Evolutionary conservation across 2,113 vertebrate genomes (phyloP).

Genomic region (Hypomesus transpacificus): DNA sequence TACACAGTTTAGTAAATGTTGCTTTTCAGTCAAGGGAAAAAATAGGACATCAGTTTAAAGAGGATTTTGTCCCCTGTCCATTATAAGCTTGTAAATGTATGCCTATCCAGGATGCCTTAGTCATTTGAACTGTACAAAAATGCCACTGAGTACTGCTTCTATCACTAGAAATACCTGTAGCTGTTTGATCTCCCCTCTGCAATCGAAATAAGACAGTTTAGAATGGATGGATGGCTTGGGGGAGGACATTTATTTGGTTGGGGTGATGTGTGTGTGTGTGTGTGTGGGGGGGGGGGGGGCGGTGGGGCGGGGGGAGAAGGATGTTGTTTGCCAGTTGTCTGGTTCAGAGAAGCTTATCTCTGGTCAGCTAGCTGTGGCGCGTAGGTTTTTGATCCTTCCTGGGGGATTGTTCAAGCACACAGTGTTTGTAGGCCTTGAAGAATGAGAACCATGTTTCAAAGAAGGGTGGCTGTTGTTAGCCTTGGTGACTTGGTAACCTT

Average conservation of each 20-base stretch:
- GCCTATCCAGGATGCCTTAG: slow-evolving; percentile 14
- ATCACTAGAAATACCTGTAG: neutral
- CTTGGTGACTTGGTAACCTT: neutral
- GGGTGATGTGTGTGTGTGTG: slow-evolving; percentile 4
- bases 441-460: neutral
- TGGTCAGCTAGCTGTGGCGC: slow-evolving; percentile 45
- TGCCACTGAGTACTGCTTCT: too few relatives aligned
- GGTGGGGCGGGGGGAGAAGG: neutral
- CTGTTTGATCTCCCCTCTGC: slow-evolving; percentile 7
- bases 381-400: slow-evolving; percentile 36
- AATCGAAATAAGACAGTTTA: slow-evolving; percentile 42
- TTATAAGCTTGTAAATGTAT: slow-evolving; percentile 25
- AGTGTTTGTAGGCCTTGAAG: slow-evolving; percentile 25
- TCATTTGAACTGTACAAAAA: slow-evolving; percentile 5
- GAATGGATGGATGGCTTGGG: slow-evolving; percentile 39
- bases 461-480: neutral
- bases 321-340: slow-evolving; percentile 52
- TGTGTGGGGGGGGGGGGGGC: neutral
- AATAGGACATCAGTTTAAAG: slow-evolving; percentile 44
- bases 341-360: slow-evolving; percentile 61
- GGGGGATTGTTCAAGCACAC: slow-evolving; percentile 18
- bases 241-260: slow-evolving; percentile 50
- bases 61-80: slow-evolving; percentile 29
- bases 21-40: slow-evolving; percentile 23
- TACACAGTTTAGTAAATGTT: slow-evolving; percentile 40